Base-by-base conservation (phyloP, 2,888 invertebrate species). In the Drosophila pseudotalamancana region DNA sequence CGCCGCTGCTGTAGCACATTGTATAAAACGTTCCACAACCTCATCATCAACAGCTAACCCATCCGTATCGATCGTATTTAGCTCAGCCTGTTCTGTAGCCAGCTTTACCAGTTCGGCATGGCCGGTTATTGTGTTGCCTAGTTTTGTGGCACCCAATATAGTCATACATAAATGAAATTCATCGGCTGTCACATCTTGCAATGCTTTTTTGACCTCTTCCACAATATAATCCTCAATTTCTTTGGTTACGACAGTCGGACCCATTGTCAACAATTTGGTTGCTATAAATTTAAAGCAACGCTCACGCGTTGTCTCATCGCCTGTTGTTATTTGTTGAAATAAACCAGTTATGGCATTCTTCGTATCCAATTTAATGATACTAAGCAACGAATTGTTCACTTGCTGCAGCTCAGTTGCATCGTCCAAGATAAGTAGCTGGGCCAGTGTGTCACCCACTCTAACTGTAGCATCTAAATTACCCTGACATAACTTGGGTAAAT, bases 161-260 rank as follows among this genome's bases (percentile, higher is more conserved):
- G 95, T 95, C 95, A 99, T 97, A 61, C 98, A 94, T 66, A 95
- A 94, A 81, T 97, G 95, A 92, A 98, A 98, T 92, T 99, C 98
- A 77, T 97, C 97, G 27, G 97, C 97, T 11, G 96, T 96, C 23
- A 97, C 96, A 93, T 97, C 97, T 95, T 97, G 88, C n/a, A 89
- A 77, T 5, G 97, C 95, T 92, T 97, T 97, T 89, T 96, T 97
- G 80, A 95, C 95, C 91, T 97, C 96, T 39, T 94, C 92, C 70
- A 98, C 94, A 40, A 98, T 93, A 70, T 95, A 93, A 83, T 97
- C 97, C 90, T 98, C 98, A 31, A 96, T 94, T 88, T 98, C 97
- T 84, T 95, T 95, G 19, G 95, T 96, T 42, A 97, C 94, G 3
- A 96, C 92, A 68, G 95, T 95, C 48, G 95, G 94, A 2, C 96